phyloP scores from a whole-genome alignment of 2,888 invertebrate species.

The Cancer borealis region DNA sequence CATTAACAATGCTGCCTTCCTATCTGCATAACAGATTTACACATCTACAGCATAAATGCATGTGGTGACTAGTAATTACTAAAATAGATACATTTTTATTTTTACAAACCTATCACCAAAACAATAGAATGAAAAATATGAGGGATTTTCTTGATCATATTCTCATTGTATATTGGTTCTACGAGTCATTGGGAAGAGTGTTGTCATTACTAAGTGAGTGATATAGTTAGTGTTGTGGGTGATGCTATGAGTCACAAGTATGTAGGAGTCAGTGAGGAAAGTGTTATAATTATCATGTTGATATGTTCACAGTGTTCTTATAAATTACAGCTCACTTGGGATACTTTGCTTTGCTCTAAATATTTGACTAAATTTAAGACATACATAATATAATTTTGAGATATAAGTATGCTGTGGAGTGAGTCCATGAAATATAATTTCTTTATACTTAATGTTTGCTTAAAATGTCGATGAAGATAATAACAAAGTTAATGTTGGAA shows the following conservation, averaged over 20 bases:
- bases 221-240: background rate
- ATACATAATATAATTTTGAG: background rate
- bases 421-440: background rate
- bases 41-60: background rate
- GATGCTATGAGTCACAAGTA: background rate
- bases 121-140: background rate
- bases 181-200: background rate
- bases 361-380: background rate
- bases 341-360: background rate
- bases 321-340: background rate
- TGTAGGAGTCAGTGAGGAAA: background rate
- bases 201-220: background rate
- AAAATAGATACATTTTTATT: background rate
- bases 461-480: background rate
- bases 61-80: constrained; percentile 13
- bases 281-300: background rate
- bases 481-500: background rate
- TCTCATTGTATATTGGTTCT: background rate
- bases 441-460: background rate
- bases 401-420: background rate
- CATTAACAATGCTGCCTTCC: background rate
- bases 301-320: background rate
- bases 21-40: constrained; percentile 24
- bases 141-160: background rate
- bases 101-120: constrained; percentile 10